These are phyloP conservation scores for Orthosia gothica DNA, from an alignment of 2,888 invertebrate species.

Conservation along the genomic window DNA sequence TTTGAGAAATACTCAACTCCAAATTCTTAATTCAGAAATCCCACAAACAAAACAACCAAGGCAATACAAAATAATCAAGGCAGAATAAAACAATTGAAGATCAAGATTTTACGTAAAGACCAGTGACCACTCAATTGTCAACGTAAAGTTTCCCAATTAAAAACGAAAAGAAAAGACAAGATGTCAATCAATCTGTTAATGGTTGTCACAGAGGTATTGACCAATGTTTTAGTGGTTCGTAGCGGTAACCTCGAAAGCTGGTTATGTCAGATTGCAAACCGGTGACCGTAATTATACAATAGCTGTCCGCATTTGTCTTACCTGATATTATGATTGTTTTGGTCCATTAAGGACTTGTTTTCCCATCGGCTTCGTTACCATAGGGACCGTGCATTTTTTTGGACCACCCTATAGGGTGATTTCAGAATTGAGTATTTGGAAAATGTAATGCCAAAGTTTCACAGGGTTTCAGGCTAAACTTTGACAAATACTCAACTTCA, in stretches of 20 bases:
- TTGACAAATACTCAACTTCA: too few relatives aligned
- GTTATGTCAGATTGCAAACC: slow-evolving; percentile 38
- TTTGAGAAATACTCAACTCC: too few relatives aligned
- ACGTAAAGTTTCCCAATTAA: slow-evolving; percentile 26
- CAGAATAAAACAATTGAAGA: background rate
- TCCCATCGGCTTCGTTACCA: background rate
- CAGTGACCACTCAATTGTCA: background rate
- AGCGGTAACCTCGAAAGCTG: slow-evolving; percentile 25
- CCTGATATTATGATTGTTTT: background rate
- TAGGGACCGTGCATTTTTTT: background rate
- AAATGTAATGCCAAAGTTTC: too few relatives aligned
- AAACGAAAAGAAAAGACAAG: slow-evolving; percentile 24
- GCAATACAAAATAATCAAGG: too few relatives aligned
- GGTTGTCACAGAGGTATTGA: slow-evolving; percentile 35
- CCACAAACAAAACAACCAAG: too few relatives aligned
- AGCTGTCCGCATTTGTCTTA: background rate
- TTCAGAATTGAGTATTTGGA: too few relatives aligned
- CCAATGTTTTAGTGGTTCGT: slow-evolving; percentile 19
- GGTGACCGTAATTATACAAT: slow-evolving; percentile 30
- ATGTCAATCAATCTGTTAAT: slow-evolving; percentile 38
- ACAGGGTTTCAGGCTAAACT: too few relatives aligned
- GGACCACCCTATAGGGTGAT: too few relatives aligned
- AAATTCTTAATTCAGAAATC: too few relatives aligned
- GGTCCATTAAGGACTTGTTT: background rate
- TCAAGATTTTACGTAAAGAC: background rate